Evolutionary conservation across 2,888 invertebrate genomes (phyloP).

Genomic region (Aporophyla lueneburgensis): DNA sequence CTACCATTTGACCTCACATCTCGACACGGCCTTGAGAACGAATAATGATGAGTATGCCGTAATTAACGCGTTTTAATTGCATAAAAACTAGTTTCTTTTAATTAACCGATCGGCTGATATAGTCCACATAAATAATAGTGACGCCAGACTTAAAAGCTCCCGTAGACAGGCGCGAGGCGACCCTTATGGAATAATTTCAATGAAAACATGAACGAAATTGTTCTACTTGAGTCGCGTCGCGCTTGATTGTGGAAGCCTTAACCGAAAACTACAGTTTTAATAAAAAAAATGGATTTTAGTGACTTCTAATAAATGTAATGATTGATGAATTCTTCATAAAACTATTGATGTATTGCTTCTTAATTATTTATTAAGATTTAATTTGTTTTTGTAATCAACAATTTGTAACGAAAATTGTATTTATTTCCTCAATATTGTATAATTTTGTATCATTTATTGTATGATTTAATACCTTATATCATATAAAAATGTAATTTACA

Average conservation of each 20-base stretch:
- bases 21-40: slow-evolving; percentile 39
- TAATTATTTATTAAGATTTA: slow-evolving; percentile 27
- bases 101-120: slow-evolving; percentile 24
- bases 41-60: slow-evolving; percentile 35
- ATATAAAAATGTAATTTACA: background rate
- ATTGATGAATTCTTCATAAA: slow-evolving; percentile 20
- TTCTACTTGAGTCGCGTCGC: background rate
- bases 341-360: slow-evolving; percentile 12
- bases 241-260: background rate
- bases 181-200: background rate
- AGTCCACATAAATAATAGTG: slow-evolving; percentile 37
- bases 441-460: slow-evolving; percentile 18
- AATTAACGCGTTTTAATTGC: slow-evolving; percentile 36
- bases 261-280: background rate
- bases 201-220: background rate
- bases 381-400: slow-evolving; percentile 12
- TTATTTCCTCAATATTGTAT: slow-evolving; percentile 7
- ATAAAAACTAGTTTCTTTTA: slow-evolving; percentile 40
- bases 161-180: background rate
- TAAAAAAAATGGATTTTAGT: background rate
- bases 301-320: background rate
- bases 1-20: slow-evolving; percentile 23
- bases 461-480: slow-evolving; percentile 23
- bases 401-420: background rate
- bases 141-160: slow-evolving; percentile 7